Conservation (phyloP, 2,888 invertebrate genomes). For the Sussaba pulchella region DNA sequence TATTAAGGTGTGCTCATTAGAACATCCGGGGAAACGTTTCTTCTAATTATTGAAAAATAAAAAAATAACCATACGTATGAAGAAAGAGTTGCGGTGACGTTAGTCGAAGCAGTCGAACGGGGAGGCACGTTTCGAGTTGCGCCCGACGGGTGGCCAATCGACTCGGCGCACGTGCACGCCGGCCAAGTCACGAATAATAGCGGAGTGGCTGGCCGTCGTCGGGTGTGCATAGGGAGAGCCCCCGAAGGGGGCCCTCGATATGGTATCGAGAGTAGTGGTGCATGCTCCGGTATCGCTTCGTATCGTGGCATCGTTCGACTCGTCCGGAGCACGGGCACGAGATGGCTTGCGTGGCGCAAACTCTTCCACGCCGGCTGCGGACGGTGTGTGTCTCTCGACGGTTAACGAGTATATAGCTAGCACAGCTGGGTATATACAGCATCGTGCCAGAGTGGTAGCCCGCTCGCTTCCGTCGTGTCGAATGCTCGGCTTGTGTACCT, state of each 20-base stretch:
- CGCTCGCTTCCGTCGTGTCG: conserved; percentile 64
- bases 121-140: conserved; percentile 70
- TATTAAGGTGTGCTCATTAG: conserved; percentile 8
- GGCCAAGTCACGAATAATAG: conserved; percentile 69
- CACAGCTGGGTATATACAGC: conserved; percentile 29
- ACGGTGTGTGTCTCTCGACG: conserved; percentile 35
- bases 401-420: conserved; percentile 61
- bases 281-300: conserved; percentile 76
- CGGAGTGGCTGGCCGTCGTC: conserved; percentile 53
- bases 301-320: conserved; percentile 67
- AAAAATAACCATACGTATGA: conserved; percentile 18
- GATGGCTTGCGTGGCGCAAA: conserved; percentile 61
- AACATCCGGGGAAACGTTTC: conserved; percentile 2
- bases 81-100: conserved; percentile 39
- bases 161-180: conserved; percentile 67
- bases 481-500: conserved; percentile 55
- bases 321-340: conserved; percentile 52
- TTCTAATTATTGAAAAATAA: not conserved
- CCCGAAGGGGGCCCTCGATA: conserved; percentile 62
- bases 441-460: conserved; percentile 49
- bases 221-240: conserved; percentile 48
- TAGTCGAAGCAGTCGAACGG: conserved; percentile 65
- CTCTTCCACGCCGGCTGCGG: conserved; percentile 57
- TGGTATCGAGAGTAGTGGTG: conserved; percentile 70
- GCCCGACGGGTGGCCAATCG: conserved; percentile 70